Conservation (phyloP, 2,113 vertebrate genomes). For the Todiramphus saurophagus region DNA sequence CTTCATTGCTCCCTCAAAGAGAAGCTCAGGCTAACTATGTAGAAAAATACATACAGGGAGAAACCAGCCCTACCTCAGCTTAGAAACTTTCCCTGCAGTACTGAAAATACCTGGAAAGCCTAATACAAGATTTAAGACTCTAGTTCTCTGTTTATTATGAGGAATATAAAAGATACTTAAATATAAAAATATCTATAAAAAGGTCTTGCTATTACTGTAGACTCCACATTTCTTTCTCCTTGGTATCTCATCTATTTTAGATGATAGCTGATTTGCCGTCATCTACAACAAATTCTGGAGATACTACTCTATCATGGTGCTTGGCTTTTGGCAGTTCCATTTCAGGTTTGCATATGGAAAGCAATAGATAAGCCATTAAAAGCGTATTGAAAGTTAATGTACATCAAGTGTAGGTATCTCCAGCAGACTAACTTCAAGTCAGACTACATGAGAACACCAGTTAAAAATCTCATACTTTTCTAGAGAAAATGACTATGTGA, state of each 20-base stretch:
- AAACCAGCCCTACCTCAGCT: not conserved
- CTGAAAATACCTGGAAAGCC: not conserved
- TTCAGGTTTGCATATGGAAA: conserved; percentile 6
- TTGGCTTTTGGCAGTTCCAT: not conserved
- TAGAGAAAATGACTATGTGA: not conserved
- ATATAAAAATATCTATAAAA: not conserved
- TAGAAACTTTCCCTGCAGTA: not conserved
- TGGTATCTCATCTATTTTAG: not conserved
- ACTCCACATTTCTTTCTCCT: not conserved
- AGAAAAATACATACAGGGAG: not conserved
- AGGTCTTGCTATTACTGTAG: not conserved
- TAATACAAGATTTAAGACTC: not conserved
- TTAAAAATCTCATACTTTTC: not conserved
- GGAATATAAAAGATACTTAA: not conserved
- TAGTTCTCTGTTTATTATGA: not conserved
- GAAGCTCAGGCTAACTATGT: not conserved
- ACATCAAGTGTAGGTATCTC: not conserved
- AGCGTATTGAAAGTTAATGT: not conserved
- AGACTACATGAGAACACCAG: not conserved
- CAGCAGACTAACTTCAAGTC: not conserved
- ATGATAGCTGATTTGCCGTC: not conserved
- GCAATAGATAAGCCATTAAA: not conserved
- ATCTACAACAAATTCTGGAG: not conserved
- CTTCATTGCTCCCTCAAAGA: not conserved
- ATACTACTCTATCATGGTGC: not conserved